phyloP scores from a whole-genome alignment of 2,113 vertebrate species.

The Recurvirostra avosetta region DNA sequence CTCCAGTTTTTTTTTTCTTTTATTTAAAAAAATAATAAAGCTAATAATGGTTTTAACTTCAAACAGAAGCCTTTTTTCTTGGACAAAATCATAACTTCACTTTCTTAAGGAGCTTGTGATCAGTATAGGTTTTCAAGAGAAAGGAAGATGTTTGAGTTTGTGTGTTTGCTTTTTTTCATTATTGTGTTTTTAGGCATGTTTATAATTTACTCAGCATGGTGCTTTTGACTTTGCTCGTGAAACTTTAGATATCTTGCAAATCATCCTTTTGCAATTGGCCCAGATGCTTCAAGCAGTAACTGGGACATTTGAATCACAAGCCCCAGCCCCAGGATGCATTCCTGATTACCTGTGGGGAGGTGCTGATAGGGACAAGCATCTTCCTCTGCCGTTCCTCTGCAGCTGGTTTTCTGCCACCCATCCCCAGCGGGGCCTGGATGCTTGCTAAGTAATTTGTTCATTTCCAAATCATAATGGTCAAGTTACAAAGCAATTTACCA shows the following conservation, averaged over 20 bases:
- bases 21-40: neutral
- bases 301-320: neutral
- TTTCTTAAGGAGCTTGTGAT: neutral
- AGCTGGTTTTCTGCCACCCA: neutral
- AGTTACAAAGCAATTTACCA: neutral
- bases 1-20: neutral
- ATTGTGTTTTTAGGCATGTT: neutral
- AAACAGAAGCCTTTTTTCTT: neutral
- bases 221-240: neutral
- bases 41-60: neutral
- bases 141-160: neutral
- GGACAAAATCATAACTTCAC: neutral
- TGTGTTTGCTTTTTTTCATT: neutral
- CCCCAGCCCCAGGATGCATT: neutral
- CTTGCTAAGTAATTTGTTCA: neutral
- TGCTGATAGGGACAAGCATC: neutral
- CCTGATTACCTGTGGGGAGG: neutral
- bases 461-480: neutral
- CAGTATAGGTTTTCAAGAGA: neutral
- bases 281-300: neutral
- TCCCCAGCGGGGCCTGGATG: neutral
- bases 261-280: neutral
- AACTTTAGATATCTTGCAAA: neutral
- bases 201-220: neutral
- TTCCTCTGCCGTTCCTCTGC: neutral